Evolutionary conservation across 2,797 vertebrate species (phyloP).

Genomic region (Tapera naevia): DNA sequence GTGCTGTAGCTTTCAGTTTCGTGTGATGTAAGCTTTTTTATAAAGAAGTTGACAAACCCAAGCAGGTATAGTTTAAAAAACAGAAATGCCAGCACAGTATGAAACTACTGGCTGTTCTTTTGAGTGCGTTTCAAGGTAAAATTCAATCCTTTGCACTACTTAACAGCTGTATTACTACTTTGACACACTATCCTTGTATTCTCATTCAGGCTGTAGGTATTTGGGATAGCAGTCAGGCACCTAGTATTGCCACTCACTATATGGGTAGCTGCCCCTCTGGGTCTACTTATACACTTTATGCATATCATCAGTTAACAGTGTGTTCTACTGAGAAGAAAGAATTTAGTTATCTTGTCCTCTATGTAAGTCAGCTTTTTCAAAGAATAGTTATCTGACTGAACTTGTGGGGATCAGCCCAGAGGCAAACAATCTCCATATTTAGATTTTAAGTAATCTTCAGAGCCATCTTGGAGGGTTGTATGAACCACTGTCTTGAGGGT

Average conservation of each 20-base stretch:
- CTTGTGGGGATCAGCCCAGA: background rate
- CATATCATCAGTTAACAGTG: background rate
- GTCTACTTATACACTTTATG: background rate
- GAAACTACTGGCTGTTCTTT: background rate
- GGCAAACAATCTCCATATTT: background rate
- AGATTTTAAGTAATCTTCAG: background rate
- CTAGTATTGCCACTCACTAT: background rate
- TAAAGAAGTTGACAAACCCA: background rate
- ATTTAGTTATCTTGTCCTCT: background rate
- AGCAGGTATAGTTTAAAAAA: background rate
- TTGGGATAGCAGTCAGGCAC: background rate
- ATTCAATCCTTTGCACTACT: background rate
- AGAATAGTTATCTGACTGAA: background rate
- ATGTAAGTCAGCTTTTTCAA: background rate
- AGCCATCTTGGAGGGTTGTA: background rate
- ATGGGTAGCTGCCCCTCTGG: background rate
- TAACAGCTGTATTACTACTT: background rate
- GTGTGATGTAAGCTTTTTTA: background rate
- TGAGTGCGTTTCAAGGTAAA: background rate
- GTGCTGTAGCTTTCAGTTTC: background rate
- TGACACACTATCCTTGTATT: background rate
- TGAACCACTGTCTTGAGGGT: background rate
- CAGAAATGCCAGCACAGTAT: background rate
- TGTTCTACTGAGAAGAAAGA: background rate
- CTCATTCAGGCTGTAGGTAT: background rate